These are phyloP conservation scores for Patiria pectinifera DNA, from an alignment of 53 echinoderm and acorn worm genomes.

Conservation along the genomic window DNA sequence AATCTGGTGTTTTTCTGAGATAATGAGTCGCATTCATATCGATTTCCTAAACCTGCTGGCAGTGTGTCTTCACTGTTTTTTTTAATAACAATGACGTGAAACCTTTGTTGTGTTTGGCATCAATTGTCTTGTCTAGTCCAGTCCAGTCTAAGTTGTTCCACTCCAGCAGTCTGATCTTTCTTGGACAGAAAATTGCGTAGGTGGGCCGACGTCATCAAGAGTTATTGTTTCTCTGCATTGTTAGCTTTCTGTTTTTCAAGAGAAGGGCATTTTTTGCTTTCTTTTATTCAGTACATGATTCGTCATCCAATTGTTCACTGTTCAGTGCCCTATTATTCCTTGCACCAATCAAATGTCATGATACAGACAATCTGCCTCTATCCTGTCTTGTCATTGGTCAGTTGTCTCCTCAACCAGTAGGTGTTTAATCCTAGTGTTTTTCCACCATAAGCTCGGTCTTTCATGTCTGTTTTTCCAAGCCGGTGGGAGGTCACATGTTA, in stretches of 20 bases:
- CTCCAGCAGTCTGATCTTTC: not conserved
- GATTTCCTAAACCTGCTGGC: not conserved
- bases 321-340: not conserved
- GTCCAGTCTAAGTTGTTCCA: not conserved
- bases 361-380: not conserved
- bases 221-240: not conserved
- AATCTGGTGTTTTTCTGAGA: not conserved
- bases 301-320: not conserved
- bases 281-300: not conserved
- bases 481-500: not conserved
- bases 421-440: conserved; percentile 8
- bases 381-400: not conserved
- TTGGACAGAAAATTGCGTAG: not conserved
- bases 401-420: not conserved
- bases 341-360: not conserved
- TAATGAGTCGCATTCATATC: not conserved
- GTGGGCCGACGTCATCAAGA: not conserved
- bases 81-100: not conserved
- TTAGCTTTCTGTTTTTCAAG: not conserved
- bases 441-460: not conserved
- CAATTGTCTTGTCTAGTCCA: not conserved
- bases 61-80: not conserved
- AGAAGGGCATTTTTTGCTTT: not conserved
- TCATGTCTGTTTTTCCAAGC: not conserved
- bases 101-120: not conserved